phyloP scores from a whole-genome alignment of 2,797 vertebrate species.

The Kryptopterus vitreolus region DNA sequence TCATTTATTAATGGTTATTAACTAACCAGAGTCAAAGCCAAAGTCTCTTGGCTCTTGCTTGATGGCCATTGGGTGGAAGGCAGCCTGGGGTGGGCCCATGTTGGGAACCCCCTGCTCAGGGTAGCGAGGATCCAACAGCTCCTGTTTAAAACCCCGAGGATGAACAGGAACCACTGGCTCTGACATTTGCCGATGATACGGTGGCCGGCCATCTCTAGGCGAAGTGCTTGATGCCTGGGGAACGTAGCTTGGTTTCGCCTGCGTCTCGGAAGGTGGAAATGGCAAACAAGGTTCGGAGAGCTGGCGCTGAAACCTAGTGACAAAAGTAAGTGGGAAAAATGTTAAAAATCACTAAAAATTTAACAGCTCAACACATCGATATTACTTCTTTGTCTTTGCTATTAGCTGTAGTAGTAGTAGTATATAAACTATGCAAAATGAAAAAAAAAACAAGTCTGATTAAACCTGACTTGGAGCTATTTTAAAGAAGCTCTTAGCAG shows the following conservation, averaged over 20 bases:
- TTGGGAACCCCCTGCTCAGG: constrained; percentile 80
- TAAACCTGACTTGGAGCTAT: background rate
- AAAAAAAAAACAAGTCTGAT: constrained; percentile 34
- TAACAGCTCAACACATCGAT: background rate
- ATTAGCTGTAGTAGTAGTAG: background rate
- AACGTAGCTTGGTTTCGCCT: constrained; percentile 77
- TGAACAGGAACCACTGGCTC: constrained; percentile 87
- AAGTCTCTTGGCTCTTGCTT: constrained; percentile 95
- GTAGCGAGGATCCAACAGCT: constrained; percentile 88
- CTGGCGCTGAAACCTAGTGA: constrained; percentile 87
- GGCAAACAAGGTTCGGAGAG: constrained; percentile 88
- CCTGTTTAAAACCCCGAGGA: constrained; percentile 91
- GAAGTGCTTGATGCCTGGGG: constrained; percentile 72
- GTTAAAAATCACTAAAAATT: background rate
- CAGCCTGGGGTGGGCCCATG: constrained; percentile 73
- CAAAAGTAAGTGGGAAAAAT: background rate
- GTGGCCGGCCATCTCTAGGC: constrained; percentile 80
- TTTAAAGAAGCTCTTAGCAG: constrained; percentile 13
- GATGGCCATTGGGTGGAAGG: constrained; percentile 89
- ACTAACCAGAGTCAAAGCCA: constrained; percentile 96
- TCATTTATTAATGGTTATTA: constrained; percentile 64
- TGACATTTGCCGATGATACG: constrained; percentile 92
- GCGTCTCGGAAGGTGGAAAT: constrained; percentile 76
- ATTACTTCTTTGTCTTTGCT: background rate
- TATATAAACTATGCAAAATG: constrained; percentile 23